phyloP scores from a whole-genome alignment of 2,113 vertebrate genomes.

The Myanophis thanlyinensis region DNA sequence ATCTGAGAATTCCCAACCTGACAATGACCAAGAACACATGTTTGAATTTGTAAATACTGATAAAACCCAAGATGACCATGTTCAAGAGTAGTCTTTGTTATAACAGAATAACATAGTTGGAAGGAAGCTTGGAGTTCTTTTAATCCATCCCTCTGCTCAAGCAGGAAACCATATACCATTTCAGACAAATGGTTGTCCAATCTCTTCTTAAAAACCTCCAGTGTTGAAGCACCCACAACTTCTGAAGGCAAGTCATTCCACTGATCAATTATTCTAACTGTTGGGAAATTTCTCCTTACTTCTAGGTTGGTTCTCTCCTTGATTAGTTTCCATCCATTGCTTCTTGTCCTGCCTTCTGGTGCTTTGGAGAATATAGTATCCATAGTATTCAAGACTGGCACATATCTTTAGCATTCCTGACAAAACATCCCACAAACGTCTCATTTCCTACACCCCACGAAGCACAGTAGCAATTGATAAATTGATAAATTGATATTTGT shows the following conservation, averaged over 20 bases:
- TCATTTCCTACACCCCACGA: not conserved
- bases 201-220: not conserved
- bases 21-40: not conserved
- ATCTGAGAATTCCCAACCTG: too few species aligned
- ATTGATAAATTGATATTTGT: too few species aligned
- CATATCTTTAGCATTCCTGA: not conserved
- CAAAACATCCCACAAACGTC: not conserved
- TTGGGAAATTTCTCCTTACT: not conserved
- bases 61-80: not conserved
- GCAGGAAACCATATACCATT: not conserved
- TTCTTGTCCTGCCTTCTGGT: not conserved
- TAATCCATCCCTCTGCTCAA: not conserved
- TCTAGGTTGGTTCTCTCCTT: not conserved
- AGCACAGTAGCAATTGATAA: not conserved
- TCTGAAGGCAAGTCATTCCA: not conserved
- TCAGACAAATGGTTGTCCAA: not conserved
- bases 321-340: not conserved
- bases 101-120: not conserved
- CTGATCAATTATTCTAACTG: not conserved
- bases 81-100: not conserved
- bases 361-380: not conserved
- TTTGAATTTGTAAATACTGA: not conserved
- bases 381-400: not conserved
- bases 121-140: not conserved
- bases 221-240: not conserved